Conservation (phyloP, 2,113 vertebrate genomes). For the Pyrgilauda ruficollis region DNA sequence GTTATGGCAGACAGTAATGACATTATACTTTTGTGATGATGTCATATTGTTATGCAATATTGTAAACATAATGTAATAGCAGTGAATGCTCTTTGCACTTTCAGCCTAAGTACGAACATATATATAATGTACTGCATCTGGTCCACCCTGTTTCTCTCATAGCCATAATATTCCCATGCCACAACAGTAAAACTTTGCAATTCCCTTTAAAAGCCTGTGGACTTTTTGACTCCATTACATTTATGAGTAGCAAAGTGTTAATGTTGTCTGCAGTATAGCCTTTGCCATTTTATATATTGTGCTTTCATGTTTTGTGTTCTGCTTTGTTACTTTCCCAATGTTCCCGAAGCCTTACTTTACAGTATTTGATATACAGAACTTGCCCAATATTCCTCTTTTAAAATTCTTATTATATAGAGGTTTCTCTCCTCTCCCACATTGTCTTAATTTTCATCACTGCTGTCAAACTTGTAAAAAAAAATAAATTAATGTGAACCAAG, state of each 20-base stretch:
- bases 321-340: background rate
- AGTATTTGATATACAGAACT: background rate
- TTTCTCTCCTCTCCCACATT: slow-evolving; percentile 5
- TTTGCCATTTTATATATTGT: background rate
- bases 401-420: background rate
- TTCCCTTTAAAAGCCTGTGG: background rate
- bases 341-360: background rate
- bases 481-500: background rate
- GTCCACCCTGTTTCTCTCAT: background rate
- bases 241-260: background rate
- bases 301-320: background rate
- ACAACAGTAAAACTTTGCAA: background rate
- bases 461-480: background rate
- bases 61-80: background rate
- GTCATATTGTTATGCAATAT: background rate
- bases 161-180: background rate
- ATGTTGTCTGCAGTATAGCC: background rate
- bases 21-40: background rate
- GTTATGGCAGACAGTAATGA: background rate
- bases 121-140: background rate
- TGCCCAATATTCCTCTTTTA: background rate
- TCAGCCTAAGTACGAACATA: background rate
- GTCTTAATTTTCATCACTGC: slow-evolving; percentile 9
- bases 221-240: background rate
- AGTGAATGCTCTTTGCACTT: background rate